Percentiles rank a stretch among this genome's conserved stretches.
Conservation (phyloP, 2,888 invertebrate species). For the Phytoseiulus persimilis region DNA sequence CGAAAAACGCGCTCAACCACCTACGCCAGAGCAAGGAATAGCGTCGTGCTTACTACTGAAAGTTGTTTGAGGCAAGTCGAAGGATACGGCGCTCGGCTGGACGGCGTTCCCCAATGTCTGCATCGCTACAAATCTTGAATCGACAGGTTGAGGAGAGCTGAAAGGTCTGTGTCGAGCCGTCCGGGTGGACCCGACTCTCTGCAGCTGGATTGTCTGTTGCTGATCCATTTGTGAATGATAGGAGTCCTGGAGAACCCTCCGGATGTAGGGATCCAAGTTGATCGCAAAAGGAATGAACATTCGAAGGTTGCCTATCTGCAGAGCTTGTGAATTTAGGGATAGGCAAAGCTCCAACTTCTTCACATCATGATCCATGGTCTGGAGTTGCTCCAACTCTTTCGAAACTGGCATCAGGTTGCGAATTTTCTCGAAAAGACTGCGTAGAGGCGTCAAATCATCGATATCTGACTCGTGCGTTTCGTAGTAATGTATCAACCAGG, state of each 20-base stretch:
- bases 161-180: too few relatives aligned
- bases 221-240: slow-evolving; percentile 31
- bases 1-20: too few relatives aligned
- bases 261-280: slow-evolving; percentile 92
- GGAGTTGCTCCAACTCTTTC: slow-evolving; percentile 75
- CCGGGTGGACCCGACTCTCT: too few relatives aligned
- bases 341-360: slow-evolving; percentile 88
- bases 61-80: too few relatives aligned
- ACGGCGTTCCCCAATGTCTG: too few relatives aligned
- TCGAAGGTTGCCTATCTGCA: slow-evolving; percentile 77
- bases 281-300: slow-evolving; percentile 96
- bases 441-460: slow-evolving; percentile 61
- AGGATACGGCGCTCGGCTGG: too few relatives aligned
- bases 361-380: slow-evolving; percentile 88
- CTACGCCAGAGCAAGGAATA: too few relatives aligned
- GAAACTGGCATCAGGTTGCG: slow-evolving; percentile 68
- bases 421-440: slow-evolving; percentile 46
- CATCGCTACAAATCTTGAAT: too few relatives aligned
- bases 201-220: neutral
- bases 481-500: slow-evolving; percentile 91
- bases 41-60: too few relatives aligned
- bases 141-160: too few relatives aligned
- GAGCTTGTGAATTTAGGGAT: slow-evolving; percentile 72
- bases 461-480: slow-evolving; percentile 77
- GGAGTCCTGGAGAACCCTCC: slow-evolving; percentile 87